A percentile compares a stretch with the other conserved stretches of the same genome.
These are phyloP conservation scores for Apteryx owenii DNA, from an alignment of 2,113 vertebrate genomes.

Conservation along the genomic window DNA sequence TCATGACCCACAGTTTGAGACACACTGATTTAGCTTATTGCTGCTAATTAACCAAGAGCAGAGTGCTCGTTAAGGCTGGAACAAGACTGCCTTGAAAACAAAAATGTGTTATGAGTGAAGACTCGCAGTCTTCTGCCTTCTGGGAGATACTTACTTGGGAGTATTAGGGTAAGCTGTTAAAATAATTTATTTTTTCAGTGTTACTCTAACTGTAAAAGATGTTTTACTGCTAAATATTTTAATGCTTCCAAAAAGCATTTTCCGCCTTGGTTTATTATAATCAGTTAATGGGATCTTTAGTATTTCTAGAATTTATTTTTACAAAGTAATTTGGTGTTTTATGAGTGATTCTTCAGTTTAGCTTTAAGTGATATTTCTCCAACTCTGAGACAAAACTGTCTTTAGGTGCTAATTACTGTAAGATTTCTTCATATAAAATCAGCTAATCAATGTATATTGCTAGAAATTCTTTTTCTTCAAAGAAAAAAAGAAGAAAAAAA, in stretches of 20 bases:
- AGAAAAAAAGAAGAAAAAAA: too few species aligned
- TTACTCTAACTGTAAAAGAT: not conserved
- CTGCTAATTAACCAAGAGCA: not conserved
- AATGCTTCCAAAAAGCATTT: not conserved
- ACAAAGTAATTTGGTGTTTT: rapidly evolving
- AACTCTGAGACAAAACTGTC: not conserved
- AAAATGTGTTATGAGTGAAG: not conserved
- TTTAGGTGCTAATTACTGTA: not conserved
- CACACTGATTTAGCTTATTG: not conserved
- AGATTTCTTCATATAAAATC: not conserved
- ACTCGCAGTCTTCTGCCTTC: too few species aligned
- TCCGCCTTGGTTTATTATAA: rapidly evolving
- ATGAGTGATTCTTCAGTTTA: not conserved
- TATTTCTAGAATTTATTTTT: rapidly evolving
- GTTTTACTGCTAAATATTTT: not conserved
- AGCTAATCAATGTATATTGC: rapidly evolving
- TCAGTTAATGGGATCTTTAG: rapidly evolving
- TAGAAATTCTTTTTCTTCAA: not conserved
- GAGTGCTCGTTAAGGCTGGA: rapidly evolving
- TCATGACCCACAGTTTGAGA: rapidly evolving
- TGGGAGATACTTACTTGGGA: not conserved
- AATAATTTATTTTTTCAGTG: not conserved
- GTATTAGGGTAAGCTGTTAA: not conserved
- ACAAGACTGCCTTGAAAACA: not conserved
- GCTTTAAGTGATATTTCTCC: not conserved